phyloP scores from a whole-genome alignment of 2,113 vertebrate species.

The Xenopus borealis region DNA sequence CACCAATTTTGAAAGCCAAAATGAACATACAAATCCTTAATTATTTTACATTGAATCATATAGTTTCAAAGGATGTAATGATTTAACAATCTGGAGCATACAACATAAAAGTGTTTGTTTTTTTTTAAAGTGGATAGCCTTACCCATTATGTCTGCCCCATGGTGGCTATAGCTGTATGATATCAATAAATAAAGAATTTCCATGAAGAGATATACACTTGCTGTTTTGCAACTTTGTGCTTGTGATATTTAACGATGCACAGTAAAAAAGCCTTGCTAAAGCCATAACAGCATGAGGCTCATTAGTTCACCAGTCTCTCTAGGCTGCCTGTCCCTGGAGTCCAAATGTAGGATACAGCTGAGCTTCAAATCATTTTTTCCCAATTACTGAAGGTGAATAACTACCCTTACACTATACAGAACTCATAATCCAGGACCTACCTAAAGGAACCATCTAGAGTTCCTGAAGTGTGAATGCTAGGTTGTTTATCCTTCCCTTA shows the following conservation, averaged over 20 bases:
- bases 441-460: neutral
- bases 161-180: neutral
- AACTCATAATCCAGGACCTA: neutral
- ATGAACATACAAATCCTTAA: too few species aligned
- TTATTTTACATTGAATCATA: too few species aligned
- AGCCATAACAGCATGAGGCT: neutral
- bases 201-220: neutral
- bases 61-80: too few species aligned
- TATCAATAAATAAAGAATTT: neutral
- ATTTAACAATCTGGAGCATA: too few species aligned
- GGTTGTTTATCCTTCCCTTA: neutral
- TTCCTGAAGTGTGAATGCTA: neutral
- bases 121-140: neutral
- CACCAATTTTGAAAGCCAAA: too few species aligned
- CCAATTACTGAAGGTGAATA: neutral
- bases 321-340: neutral
- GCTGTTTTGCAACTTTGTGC: neutral
- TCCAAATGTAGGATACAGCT: neutral
- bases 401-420: neutral
- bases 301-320: neutral
- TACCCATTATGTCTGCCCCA: neutral
- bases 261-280: slow-evolving; percentile 1
- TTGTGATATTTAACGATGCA: slow-evolving; percentile 1
- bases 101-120: too few species aligned
- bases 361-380: neutral